A percentile compares a stretch with the other conserved stretches of the same genome.
These are phyloP conservation scores for Euschistus heros DNA, from an alignment of 1,140 invertebrate species.

Conservation along the genomic window DNA sequence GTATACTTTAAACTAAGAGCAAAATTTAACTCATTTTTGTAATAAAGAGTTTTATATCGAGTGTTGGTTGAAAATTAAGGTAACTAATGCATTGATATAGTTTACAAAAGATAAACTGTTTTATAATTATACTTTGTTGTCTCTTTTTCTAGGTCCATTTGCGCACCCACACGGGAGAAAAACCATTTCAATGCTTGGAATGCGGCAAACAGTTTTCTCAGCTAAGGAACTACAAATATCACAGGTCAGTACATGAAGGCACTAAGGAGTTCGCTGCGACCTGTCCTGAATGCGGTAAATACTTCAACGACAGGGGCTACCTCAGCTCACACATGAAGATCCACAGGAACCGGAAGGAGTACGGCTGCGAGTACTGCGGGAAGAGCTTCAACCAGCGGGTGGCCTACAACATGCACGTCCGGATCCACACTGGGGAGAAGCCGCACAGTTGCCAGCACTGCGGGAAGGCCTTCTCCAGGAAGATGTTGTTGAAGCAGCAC, in stretches of 20 bases:
- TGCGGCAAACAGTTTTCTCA: conserved; percentile 45
- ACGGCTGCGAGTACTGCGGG: conserved; percentile 44
- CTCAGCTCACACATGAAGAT: conserved; percentile 35
- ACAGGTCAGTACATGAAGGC: conserved; percentile 32
- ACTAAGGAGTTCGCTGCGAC: conserved; percentile 37
- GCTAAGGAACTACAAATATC: conserved; percentile 32
- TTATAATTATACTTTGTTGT: not conserved
- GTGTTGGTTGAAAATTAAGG: too few relatives aligned
- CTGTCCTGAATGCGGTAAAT: conserved; percentile 47
- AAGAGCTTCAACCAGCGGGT: conserved; percentile 64
- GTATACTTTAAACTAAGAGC: too few relatives aligned
- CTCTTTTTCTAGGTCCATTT: conserved; percentile 41
- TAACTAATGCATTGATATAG: too few relatives aligned
- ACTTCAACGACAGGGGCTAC: conserved; percentile 42
- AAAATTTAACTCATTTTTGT: too few relatives aligned
- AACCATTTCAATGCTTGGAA: conserved; percentile 46
- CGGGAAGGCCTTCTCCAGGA: conserved; percentile 74
- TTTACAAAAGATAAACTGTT: too few relatives aligned
- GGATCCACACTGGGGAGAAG: conserved; percentile 69
- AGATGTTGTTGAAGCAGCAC: conserved; percentile 69
- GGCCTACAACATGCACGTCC: conserved; percentile 63
- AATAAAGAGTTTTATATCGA: too few relatives aligned
- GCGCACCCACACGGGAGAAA: conserved; percentile 53
- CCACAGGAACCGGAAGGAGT: conserved; percentile 35
- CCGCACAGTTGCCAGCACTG: conserved; percentile 77